phyloP scores from a whole-genome alignment of 2,797 vertebrate species.

The Neosalanx taihuensis region DNA sequence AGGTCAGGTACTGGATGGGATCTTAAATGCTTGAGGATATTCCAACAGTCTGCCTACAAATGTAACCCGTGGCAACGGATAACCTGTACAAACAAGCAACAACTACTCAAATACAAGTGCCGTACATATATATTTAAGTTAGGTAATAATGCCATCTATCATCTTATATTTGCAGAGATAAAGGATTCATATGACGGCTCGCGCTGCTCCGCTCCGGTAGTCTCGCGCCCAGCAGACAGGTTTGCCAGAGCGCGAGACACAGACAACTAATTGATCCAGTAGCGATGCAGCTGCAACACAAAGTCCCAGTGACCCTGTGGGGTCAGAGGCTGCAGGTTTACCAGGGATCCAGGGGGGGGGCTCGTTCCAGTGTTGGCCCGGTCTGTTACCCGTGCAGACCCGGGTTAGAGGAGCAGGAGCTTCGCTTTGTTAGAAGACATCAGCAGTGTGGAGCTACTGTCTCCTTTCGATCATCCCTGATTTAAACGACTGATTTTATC shows the following conservation, averaged over 20 bases:
- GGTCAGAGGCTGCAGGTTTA: constrained; percentile 13
- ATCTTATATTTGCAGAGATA: neutral
- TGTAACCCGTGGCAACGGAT: neutral
- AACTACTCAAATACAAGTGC: neutral
- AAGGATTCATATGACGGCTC: too few species aligned
- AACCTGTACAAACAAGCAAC: neutral
- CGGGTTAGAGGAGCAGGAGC: too few species aligned
- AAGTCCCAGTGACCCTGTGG: constrained; percentile 53
- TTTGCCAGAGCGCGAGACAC: constrained; percentile 42
- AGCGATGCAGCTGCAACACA: constrained; percentile 23
- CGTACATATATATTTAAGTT: neutral
- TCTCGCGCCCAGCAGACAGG: constrained; percentile 7
- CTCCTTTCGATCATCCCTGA: constrained; percentile 27
- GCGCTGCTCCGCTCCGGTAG: neutral
- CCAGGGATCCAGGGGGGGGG: neutral
- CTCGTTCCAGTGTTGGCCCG: neutral
- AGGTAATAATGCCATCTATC: too few species aligned
- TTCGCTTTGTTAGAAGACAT: constrained; percentile 14
- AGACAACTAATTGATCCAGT: constrained; percentile 49
- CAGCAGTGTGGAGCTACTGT: constrained; percentile 54
- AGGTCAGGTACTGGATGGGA: too few species aligned
- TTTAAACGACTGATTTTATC: too few species aligned
- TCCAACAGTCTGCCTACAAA: neutral
- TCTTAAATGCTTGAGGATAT: too few species aligned
- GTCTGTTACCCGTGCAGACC: neutral